Base-by-base conservation (phyloP, 2,113 vertebrate genomes). In the Dolichotis patagonum region DNA sequence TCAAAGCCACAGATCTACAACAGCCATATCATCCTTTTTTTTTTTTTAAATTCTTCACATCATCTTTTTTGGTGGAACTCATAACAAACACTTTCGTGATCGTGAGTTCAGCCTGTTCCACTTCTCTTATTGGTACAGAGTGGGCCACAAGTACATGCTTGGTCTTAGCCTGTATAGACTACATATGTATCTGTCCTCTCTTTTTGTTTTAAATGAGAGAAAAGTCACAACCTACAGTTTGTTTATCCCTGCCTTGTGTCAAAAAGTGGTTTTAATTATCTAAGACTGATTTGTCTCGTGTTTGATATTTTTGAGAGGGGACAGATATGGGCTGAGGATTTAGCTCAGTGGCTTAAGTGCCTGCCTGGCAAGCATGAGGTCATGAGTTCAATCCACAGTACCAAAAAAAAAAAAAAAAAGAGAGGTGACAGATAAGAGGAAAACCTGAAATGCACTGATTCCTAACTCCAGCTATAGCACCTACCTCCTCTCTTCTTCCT, bases 241-340 rank as follows among this genome's bases (percentile, higher is more conserved):
- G 4, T 85, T 12, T 87, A 62, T 75, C 9, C 62, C n/a, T 77
- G 28, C 67, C 81, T 90, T 30, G 35, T 62, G 32, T 63, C 63
- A 85, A 43, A 30, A 65, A 63, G 46, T 83, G 67, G 32, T 86
- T 96, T 90, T 90, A n/a, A 49, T 78, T 52, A n/a, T 67, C 49
- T 94, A 77, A 65, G 49, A 85, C 63, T 94, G 26, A 9, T 82
- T 86, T 88, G 52, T 77, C 28, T 94, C 82, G 30, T 87, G 75
- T 38, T 85, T 88, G 24, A 38, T 94, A 85, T 62, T 90, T 91
- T 92, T 62, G 58, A 83, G 54, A 73, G 20, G 43, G 78, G 38
- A 69, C 9, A 7, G n/a, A 3, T 78, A 69, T n/a, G n/a, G n/a
- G n/a, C n/a, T n/a, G n/a, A n/a, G n/a, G n/a, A n/a, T n/a, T n/a